These are phyloP conservation scores for Parnassius smintheus DNA, from an alignment of 2,888 invertebrate genomes.

Conservation along the genomic window DNA sequence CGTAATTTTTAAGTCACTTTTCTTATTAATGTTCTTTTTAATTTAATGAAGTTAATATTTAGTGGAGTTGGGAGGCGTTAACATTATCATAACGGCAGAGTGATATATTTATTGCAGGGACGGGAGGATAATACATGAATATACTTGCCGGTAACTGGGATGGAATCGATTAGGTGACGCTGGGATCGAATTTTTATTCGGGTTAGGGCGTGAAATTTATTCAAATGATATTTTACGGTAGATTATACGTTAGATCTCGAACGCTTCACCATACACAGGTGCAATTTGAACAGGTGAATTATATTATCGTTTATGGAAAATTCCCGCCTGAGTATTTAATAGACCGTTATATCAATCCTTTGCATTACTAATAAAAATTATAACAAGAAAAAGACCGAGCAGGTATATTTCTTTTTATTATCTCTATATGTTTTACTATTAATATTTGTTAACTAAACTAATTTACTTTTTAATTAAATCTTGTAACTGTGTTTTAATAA, in stretches of 20 bases:
- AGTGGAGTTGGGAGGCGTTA: conserved; percentile 18
- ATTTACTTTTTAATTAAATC: too few relatives aligned
- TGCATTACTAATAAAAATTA: too few relatives aligned
- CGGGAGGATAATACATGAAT: conserved; percentile 32
- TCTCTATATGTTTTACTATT: too few relatives aligned
- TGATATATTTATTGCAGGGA: conserved; percentile 38
- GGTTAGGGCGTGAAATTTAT: conserved; percentile 51
- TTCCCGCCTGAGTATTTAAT: too few relatives aligned
- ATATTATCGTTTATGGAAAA: conserved; percentile 16
- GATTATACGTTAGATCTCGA: conserved; percentile 48
- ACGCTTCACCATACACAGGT: conserved; percentile 35
- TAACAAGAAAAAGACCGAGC: background rate
- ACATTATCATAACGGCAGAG: conserved; percentile 34
- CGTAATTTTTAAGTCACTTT: too few relatives aligned
- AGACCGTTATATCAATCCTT: too few relatives aligned
- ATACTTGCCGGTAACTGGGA: conserved; percentile 36
- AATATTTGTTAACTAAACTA: too few relatives aligned
- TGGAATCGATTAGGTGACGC: conserved; percentile 42
- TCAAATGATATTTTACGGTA: conserved; percentile 56
- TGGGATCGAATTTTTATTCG: conserved; percentile 45
- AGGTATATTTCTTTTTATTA: too few relatives aligned
- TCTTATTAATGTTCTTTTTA: too few relatives aligned
- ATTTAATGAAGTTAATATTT: background rate
- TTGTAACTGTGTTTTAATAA: too few relatives aligned
- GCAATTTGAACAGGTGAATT: conserved; percentile 38